Percentiles rank a stretch among this genome's conserved stretches.
phyloP scores from a whole-genome alignment of 2,797 vertebrate genomes.

The Jordanella pulchra region DNA sequence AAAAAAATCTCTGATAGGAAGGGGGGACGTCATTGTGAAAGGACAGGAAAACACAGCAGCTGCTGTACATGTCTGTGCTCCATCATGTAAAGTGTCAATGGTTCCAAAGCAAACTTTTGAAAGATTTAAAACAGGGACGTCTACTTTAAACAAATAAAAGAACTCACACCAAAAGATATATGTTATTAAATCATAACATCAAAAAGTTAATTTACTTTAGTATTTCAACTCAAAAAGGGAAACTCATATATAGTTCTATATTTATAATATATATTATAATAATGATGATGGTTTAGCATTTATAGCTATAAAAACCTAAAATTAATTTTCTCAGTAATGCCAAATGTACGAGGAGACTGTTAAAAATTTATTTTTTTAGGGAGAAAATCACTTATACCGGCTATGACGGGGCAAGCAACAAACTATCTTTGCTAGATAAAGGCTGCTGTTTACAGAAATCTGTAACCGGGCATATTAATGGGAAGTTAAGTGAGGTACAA shows the following conservation, averaged over 20 bases:
- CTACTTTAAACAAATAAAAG: slow-evolving; percentile 26
- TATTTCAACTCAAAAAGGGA: neutral
- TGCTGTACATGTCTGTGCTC: slow-evolving; percentile 70
- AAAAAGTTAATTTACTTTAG: neutral
- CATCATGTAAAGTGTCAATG: slow-evolving; percentile 55
- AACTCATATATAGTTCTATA: neutral
- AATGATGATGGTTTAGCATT: neutral
- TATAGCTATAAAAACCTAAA: neutral
- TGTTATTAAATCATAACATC: neutral
- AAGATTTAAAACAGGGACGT: slow-evolving; percentile 27
- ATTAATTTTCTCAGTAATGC: neutral
- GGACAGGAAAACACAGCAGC: slow-evolving; percentile 60
- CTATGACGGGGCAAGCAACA: neutral
- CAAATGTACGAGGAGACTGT: neutral
- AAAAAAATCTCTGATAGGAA: slow-evolving; percentile 53
- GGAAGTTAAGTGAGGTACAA: neutral
- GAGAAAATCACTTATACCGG: neutral
- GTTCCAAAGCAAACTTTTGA: slow-evolving; percentile 64
- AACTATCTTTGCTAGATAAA: neutral
- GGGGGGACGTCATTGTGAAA: slow-evolving; percentile 44
- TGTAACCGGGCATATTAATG: neutral
- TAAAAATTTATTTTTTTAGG: neutral
- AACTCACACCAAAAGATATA: neutral
- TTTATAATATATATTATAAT: neutral
- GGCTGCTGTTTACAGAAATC: neutral